Base-by-base conservation (phyloP, 1,140 invertebrate genomes). In the Neodiprion fabricii region DNA sequence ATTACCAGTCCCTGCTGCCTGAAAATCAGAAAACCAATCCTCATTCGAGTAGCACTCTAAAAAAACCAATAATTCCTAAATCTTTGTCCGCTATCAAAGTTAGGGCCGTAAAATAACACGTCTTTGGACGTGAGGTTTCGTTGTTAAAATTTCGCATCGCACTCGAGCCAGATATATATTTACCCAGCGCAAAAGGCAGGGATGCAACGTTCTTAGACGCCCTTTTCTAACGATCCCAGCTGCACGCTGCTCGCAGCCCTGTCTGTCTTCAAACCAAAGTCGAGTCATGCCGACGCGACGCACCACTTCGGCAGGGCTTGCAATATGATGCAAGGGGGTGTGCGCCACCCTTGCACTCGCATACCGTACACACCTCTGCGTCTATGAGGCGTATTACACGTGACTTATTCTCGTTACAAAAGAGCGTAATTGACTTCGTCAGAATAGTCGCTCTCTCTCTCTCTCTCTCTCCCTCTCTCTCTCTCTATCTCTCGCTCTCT, bases 381-480 rank as follows among this genome's bases (percentile, higher is more conserved):
- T 21, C 17, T 21, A 21, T 21, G 10, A 11, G 50, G 50, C 50
- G n/a, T 53, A 53, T 53, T 14, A 53, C 50, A 53, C 50, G 50
- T 53, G 50, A 53, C 50, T 76, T 72, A 68, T 79, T 75, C 74
- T 74, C 74, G 68, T 76, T 73, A 83, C 79, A 78, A 79, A 82
- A 82, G 80, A 76, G 77, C 82, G 81, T 84, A 84, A 84, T 84
- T 84, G 81, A 84, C 81, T 84, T 84, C 79, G 82, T 83, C 81
- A 81, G 81, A 74, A 81, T 78, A 40, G 11, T n/a, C 61, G 61
- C 11, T 11, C 11, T 65, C n/a, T 65, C n/a, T 12, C 61, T 65
- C 49, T 72, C n/a, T 23, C 72, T 70, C 74, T 73, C 79, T 1
- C 17, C 1, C 17, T 21, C 0, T 21, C 17, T 21, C 17, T 21